Base-by-base conservation (phyloP, 1,140 invertebrate species). In the Nasonia longicornis region DNA sequence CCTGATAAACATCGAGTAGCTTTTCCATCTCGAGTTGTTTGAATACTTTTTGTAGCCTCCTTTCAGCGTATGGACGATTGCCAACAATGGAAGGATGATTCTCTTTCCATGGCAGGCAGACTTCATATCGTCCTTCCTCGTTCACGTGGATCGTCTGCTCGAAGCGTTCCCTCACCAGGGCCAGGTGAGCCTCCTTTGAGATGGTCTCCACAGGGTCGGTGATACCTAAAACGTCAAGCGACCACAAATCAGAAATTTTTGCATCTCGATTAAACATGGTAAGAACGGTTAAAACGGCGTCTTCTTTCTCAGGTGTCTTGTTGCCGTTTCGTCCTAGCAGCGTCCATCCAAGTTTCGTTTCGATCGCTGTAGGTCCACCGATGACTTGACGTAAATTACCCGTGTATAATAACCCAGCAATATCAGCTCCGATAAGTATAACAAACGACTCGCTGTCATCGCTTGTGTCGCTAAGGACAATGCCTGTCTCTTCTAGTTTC, bases 201-300 rank as follows among this genome's bases (percentile, higher is more conserved):
- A 26, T 26, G 26, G 26, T 26, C 26, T 26, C 26, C 26, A 26
- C 26, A 26, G 26, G 26, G 26, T 91, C 87, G 16, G 14, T 71
- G 48, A 90, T 89, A 45, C 90, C 89, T 7, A 90, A 42, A 22
- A 84, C 81, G 71, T 91, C 89, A 38, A 91, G 79, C 10, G 42
- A 52, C 87, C 89, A 91, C 29, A 91, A 85, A 38, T 90, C 85
- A 0, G 79, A 77, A 35, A 89, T 70, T 22, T 82, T 58, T 2
- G 31, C 31, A 3, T 31, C 31, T 2, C 1, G 80, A 67, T 6
- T 83, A 67, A 86, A 83, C 81, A 88, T 84, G 2, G 83, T 11
- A 0, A 71, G 6, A 2, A 35, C 31, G 4, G 69, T 11, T 1
- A 71, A 6, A 3, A 14, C 31, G 0, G 69, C 11, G 3, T 22